Conservation (phyloP, 2,797 vertebrate species). For the Leptodactylus fallax region DNA sequence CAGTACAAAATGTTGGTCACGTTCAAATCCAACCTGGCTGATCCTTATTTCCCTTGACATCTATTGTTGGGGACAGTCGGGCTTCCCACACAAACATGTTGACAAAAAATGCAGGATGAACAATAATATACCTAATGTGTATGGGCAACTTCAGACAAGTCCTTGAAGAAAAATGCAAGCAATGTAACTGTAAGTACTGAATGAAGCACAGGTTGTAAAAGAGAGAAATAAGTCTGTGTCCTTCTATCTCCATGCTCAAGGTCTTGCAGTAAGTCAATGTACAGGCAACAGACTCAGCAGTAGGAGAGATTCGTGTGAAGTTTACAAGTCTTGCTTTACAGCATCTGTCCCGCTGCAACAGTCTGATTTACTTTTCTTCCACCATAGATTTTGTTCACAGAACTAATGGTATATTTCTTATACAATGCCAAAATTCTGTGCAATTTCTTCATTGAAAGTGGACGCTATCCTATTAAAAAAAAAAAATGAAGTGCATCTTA, state of each 20-base stretch:
- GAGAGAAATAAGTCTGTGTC: not conserved
- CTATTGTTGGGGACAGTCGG: not conserved
- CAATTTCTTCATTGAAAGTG: not conserved
- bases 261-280: constrained; percentile 35
- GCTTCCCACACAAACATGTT: not conserved
- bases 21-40: not conserved
- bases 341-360: not conserved
- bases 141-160: not conserved
- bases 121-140: too few relatives aligned
- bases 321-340: constrained; percentile 24
- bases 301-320: not conserved
- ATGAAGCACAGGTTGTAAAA: constrained; percentile 6
- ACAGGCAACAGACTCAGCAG: not conserved
- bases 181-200: not conserved
- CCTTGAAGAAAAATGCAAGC: not conserved
- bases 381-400: not conserved
- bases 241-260: not conserved
- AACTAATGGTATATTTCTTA: not conserved
- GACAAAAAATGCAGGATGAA: too few relatives aligned
- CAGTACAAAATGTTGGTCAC: too few relatives aligned
- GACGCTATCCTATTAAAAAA: not conserved
- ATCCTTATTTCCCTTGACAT: not conserved
- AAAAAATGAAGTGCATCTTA: not conserved
- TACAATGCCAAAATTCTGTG: not conserved
- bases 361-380: not conserved